These are phyloP conservation scores for Hybos culiciformis DNA, from an alignment of 2,888 invertebrate genomes.

Conservation along the genomic window DNA sequence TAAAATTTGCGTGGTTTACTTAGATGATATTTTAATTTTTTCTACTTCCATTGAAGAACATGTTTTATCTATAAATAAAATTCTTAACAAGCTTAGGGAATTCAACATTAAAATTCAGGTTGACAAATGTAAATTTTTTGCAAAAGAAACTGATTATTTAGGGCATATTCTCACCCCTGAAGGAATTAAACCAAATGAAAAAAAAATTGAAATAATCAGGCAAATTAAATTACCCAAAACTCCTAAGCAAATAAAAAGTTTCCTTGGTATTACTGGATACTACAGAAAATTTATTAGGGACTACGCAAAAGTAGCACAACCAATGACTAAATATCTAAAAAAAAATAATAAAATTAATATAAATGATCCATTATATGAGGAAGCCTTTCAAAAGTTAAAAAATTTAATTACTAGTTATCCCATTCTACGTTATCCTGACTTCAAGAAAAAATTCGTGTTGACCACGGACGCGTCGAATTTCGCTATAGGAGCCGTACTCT, in stretches of 20 bases:
- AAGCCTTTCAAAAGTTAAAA: slow-evolving; percentile 8
- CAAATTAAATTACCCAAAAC: slow-evolving; percentile 6
- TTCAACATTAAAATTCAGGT: slow-evolving; percentile 9
- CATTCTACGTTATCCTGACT: slow-evolving; percentile 6
- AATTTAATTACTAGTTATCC: slow-evolving; percentile 6
- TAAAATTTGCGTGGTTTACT: no score
- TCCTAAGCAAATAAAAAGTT: slow-evolving; percentile 9
- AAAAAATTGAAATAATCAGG: slow-evolving; percentile 7
- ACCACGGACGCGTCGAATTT: not conserved
- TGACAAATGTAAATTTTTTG: slow-evolving; percentile 9
- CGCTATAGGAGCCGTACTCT: slow-evolving; percentile 1
- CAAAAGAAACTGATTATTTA: slow-evolving; percentile 7
- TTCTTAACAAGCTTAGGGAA: slow-evolving; percentile 5
- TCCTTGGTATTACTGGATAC: slow-evolving; percentile 9
- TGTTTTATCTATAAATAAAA: slow-evolving; percentile 4
- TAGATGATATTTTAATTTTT: no score
- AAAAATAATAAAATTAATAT: slow-evolving; percentile 4
- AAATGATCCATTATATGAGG: slow-evolving; percentile 16
- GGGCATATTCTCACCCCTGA: slow-evolving; percentile 7
- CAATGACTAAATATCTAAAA: slow-evolving; percentile 4
- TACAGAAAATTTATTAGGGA: slow-evolving; percentile 9
- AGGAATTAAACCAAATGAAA: slow-evolving; percentile 6
- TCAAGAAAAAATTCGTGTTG: slow-evolving; percentile 1
- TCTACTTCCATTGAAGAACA: no score
- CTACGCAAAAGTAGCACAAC: slow-evolving; percentile 8